phyloP scores from a whole-genome alignment of 2,888 invertebrate species.

The Auanema freiburgensis region DNA sequence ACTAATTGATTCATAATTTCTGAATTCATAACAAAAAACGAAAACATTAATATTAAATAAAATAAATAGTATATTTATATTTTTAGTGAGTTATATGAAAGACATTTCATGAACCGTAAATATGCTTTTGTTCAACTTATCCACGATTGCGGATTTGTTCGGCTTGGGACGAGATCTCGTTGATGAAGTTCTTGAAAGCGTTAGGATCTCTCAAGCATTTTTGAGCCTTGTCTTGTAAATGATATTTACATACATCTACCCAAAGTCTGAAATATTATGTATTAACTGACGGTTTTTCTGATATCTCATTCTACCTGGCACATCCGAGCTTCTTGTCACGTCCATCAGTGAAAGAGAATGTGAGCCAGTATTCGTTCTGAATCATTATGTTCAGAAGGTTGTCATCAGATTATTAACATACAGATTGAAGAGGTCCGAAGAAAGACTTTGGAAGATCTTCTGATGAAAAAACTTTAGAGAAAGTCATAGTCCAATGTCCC shows the following conservation, averaged over 20 bases:
- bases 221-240: constrained; percentile 55
- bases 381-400: constrained; percentile 11
- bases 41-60: background rate
- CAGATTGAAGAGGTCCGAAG: constrained; percentile 64
- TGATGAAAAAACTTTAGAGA: constrained; percentile 63
- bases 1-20: no score
- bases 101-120: no score
- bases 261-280: constrained; percentile 31
- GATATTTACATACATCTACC: constrained; percentile 64
- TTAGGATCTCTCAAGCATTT: constrained; percentile 64
- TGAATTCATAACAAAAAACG: no score
- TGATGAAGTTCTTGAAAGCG: constrained; percentile 64
- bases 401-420: constrained; percentile 20
- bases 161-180: constrained; percentile 62
- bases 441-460: constrained; percentile 64
- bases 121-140: background rate
- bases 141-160: constrained; percentile 57
- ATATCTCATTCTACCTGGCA: constrained; percentile 39
- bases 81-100: no score
- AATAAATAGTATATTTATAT: background rate
- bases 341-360: constrained; percentile 64
- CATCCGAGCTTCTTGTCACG: constrained; percentile 61
- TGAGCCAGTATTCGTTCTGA: constrained; percentile 65
- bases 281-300: background rate
- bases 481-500: constrained; percentile 65